Evolutionary conservation across 2,797 vertebrate species (phyloP).

Genomic region (Melanotaenia parkinsoni): DNA sequence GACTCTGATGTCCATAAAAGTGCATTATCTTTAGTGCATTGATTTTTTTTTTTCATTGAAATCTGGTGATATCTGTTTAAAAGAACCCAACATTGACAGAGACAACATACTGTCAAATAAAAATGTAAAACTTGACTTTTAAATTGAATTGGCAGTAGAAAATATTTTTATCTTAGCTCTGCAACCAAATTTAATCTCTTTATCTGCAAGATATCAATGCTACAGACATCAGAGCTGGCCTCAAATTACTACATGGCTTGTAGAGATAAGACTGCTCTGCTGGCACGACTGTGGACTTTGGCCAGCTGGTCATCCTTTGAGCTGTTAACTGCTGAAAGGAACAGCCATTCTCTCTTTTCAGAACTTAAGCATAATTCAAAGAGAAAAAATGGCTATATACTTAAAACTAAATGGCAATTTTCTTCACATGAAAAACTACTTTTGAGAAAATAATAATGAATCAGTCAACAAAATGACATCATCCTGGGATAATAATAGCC

Average conservation of each 20-base stretch:
- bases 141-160: background rate
- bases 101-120: background rate
- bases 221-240: slow-evolving; percentile 6
- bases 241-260: background rate
- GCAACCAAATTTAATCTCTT: background rate
- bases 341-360: background rate
- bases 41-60: slow-evolving; percentile 13
- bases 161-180: background rate
- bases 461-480: too few relatives aligned
- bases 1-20: background rate
- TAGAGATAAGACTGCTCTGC: slow-evolving; percentile 1
- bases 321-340: slow-evolving; percentile 1
- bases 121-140: background rate
- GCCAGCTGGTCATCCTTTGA: slow-evolving; percentile 2
- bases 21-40: background rate
- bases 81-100: background rate
- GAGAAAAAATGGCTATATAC: background rate
- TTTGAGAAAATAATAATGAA: too few relatives aligned
- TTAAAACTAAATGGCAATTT: background rate
- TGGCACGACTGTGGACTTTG: slow-evolving; percentile 7
- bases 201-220: background rate
- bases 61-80: background rate
- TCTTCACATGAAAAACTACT: too few relatives aligned
- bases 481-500: too few relatives aligned
- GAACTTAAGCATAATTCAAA: background rate